phyloP scores from a whole-genome alignment of 2,888 invertebrate genomes.

The Aradus depressus region DNA sequence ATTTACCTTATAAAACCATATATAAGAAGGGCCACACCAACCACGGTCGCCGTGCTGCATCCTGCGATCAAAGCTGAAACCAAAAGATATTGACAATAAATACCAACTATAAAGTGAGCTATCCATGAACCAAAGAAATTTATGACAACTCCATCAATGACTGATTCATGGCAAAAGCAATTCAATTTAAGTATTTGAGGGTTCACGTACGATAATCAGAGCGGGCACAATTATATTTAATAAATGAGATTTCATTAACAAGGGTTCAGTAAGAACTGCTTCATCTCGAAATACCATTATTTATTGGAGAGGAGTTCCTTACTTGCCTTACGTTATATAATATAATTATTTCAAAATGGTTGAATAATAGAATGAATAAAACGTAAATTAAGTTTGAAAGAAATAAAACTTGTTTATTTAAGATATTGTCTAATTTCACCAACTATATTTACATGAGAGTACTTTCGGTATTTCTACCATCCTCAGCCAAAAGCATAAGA shows the following conservation, averaged over 20 bases:
- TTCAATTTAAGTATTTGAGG: not conserved
- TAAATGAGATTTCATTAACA: not conserved
- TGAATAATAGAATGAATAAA: too few species aligned
- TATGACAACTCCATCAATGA: not conserved
- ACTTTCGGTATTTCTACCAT: too few species aligned
- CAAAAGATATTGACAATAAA: slow-evolving; percentile 18
- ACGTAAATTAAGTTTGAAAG: too few species aligned
- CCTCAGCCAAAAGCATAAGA: too few species aligned
- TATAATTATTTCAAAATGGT: too few species aligned
- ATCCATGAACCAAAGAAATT: not conserved
- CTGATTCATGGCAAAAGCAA: not conserved
- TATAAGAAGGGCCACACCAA: slow-evolving; percentile 46
- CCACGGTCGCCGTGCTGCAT: slow-evolving; percentile 45
- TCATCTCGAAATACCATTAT: too few species aligned
- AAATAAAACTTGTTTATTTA: too few species aligned
- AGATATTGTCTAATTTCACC: too few species aligned
- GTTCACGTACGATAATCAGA: not conserved
- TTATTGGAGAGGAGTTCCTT: too few species aligned
- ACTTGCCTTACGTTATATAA: too few species aligned
- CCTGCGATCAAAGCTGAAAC: slow-evolving; percentile 46
- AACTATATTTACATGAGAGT: too few species aligned
- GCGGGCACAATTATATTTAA: not conserved
- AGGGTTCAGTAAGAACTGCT: too few species aligned
- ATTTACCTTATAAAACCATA: slow-evolving; percentile 52
- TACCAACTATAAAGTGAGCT: not conserved